phyloP scores from a whole-genome alignment of 2,797 vertebrate genomes.

The Hapalemur alaotrensis region DNA sequence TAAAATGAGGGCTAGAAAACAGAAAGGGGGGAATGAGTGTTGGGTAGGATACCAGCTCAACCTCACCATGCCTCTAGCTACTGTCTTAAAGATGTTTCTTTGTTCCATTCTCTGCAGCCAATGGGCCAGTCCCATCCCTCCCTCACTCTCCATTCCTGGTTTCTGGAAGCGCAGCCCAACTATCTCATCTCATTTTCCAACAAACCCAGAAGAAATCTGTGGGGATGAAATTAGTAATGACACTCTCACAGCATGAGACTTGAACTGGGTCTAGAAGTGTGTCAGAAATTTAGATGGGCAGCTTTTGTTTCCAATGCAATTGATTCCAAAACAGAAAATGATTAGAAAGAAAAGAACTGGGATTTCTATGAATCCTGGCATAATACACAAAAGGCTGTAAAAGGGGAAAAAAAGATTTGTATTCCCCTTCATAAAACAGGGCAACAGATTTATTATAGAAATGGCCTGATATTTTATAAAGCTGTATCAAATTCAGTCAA shows the following conservation, averaged over 20 bases:
- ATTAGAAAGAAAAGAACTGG: not conserved
- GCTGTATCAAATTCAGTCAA: not conserved
- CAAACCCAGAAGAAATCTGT: not conserved
- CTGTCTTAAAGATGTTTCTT: not conserved
- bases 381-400: not conserved
- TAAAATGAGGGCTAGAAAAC: not conserved
- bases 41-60: not conserved
- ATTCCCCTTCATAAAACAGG: not conserved
- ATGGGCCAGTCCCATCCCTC: not conserved
- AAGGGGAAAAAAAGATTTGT: not conserved
- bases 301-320: not conserved
- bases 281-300: not conserved
- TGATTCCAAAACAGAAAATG: not conserved
- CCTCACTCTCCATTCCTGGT: not conserved
- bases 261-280: not conserved
- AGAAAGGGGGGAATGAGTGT: not conserved
- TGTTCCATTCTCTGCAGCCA: not conserved
- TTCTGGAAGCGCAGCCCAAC: not conserved
- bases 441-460: conserved; percentile 3
- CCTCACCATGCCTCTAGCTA: too few relatives aligned
- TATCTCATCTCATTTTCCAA: not conserved
- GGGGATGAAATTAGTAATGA: not conserved
- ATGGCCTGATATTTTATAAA: not conserved
- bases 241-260: not conserved
- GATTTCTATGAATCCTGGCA: not conserved